Evolutionary conservation across 2,888 invertebrate species (phyloP).

Genomic region (Branchipolynoe longqiensis): DNA sequence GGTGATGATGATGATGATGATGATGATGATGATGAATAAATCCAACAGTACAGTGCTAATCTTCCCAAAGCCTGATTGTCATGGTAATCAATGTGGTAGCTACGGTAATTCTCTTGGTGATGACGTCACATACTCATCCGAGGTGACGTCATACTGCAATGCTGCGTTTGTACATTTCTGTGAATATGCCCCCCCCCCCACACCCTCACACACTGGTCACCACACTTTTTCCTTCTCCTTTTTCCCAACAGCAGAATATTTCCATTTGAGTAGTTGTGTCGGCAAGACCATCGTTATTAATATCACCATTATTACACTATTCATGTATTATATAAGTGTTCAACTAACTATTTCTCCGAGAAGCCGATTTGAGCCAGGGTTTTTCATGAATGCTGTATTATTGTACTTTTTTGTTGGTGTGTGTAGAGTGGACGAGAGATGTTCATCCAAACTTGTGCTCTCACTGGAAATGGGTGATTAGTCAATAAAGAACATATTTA

Average conservation of each 20-base stretch:
- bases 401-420: conserved; percentile 37
- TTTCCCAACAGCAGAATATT: conserved; percentile 38
- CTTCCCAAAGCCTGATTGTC: too few species aligned
- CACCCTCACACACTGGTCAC: too few species aligned
- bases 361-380: too few species aligned
- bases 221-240: conserved; percentile 8
- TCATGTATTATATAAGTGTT: conserved; percentile 41
- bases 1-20: too few species aligned
- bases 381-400: too few species aligned
- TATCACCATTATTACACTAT: conserved; percentile 8
- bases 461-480: conserved; percentile 5
- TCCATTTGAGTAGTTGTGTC: background rate
- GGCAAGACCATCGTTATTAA: conserved; percentile 6
- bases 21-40: too few species aligned
- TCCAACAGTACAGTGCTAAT: too few species aligned
- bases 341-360: conserved; percentile 19
- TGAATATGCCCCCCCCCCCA: too few species aligned
- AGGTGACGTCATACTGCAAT: conserved; percentile 33
- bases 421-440: conserved; percentile 45
- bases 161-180: conserved; percentile 29
- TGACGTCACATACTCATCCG: conserved; percentile 28
- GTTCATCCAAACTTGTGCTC: conserved; percentile 1
- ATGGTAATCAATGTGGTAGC: conserved; percentile 49
- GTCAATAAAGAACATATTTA: too few species aligned
- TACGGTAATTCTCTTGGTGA: conserved; percentile 45